Conservation (phyloP, 2,888 invertebrate species). For the Oxystoma pomonae region DNA sequence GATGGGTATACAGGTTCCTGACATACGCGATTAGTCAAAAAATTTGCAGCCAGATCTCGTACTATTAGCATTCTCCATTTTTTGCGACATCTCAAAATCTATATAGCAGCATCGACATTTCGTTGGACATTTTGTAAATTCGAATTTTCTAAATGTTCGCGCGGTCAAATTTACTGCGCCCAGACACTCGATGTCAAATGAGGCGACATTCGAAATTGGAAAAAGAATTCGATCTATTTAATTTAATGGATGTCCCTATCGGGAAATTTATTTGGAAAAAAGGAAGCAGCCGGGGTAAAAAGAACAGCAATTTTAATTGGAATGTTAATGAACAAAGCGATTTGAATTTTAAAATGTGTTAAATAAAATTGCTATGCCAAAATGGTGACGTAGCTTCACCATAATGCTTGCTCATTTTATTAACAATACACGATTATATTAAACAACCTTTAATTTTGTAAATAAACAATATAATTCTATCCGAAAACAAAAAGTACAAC, state of each 20-base stretch:
- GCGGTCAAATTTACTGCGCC: not conserved
- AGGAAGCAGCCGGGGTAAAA: not conserved
- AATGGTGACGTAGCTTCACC: too few species aligned
- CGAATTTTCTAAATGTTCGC: not conserved
- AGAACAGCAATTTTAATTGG: not conserved
- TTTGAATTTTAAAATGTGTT: not conserved
- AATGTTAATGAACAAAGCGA: not conserved
- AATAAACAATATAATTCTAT: too few species aligned
- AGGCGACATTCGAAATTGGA: not conserved
- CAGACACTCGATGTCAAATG: not conserved
- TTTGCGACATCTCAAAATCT: too few species aligned
- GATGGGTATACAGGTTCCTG: too few species aligned
- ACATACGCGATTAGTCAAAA: too few species aligned
- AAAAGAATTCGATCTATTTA: not conserved
- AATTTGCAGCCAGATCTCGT: too few species aligned
- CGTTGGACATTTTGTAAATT: not conserved
- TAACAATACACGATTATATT: too few species aligned
- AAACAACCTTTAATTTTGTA: too few species aligned
- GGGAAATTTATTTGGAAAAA: not conserved
- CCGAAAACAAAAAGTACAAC: too few species aligned
- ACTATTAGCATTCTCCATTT: too few species aligned
- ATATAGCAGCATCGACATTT: not conserved
- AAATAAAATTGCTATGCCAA: too few species aligned
- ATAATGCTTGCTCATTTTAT: too few species aligned
- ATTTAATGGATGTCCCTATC: not conserved